phyloP scores from a whole-genome alignment of 1,140 invertebrate species.

The Bicyclus anynana region DNA sequence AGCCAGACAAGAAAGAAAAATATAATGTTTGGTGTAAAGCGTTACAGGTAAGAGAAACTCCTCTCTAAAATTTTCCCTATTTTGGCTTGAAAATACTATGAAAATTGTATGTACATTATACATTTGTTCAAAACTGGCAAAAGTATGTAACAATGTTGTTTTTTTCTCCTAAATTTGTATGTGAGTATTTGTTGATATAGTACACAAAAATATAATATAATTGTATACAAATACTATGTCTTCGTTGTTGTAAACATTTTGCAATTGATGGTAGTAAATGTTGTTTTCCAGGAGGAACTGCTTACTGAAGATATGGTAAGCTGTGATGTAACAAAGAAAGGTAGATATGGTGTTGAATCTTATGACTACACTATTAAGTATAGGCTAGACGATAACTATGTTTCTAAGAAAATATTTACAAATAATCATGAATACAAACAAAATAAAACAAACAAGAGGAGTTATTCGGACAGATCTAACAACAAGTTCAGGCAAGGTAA shows the following conservation, averaged over 20 bases:
- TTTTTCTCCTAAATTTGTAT: too few relatives aligned
- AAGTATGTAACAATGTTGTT: too few relatives aligned
- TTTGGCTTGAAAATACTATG: too few relatives aligned
- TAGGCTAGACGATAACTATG: slow-evolving; percentile 66
- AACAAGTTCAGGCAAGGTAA: slow-evolving; percentile 79
- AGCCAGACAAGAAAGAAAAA: slow-evolving; percentile 58
- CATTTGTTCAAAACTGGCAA: too few relatives aligned
- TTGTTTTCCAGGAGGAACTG: slow-evolving; percentile 59
- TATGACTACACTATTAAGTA: slow-evolving; percentile 75
- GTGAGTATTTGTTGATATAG: too few relatives aligned
- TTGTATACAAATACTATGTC: too few relatives aligned
- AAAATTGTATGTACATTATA: too few relatives aligned
- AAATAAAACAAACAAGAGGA: slow-evolving; percentile 76
- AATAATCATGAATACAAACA: slow-evolving; percentile 36
- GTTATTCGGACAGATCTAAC: slow-evolving; percentile 78
- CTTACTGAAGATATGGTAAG: slow-evolving; percentile 69
- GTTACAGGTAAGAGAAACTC: slow-evolving; percentile 47
- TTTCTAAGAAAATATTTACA: slow-evolving; percentile 61
- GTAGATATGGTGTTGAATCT: slow-evolving; percentile 70
- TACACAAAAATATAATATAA: too few relatives aligned
- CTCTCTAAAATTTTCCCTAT: slow-evolving; percentile 3
- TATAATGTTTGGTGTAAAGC: slow-evolving; percentile 71
- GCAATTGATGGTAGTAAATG: too few relatives aligned
- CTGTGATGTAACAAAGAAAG: slow-evolving; percentile 67
- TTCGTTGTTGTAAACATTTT: too few relatives aligned